Percentiles rank a stretch among this genome's conserved stretches.
Evolutionary conservation across 2,797 vertebrate genomes (phyloP).

Genomic region (Cirrhinus molitorella): DNA sequence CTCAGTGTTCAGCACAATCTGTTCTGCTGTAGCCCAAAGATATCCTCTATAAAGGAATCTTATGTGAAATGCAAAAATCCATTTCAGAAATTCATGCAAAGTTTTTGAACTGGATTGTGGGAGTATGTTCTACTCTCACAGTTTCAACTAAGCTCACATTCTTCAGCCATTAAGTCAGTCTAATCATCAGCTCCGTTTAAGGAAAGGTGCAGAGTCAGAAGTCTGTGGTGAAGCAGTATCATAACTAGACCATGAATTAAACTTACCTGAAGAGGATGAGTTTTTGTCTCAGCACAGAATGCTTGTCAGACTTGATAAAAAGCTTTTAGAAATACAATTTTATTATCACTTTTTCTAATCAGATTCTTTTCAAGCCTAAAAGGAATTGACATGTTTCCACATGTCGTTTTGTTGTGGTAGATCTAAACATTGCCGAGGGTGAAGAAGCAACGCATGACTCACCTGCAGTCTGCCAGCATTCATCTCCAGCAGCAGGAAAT

Average conservation of each 20-base stretch:
- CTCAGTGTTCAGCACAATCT: slow-evolving; percentile 36
- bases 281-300: not conserved
- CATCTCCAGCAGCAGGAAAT: slow-evolving; percentile 87
- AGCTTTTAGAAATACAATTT: not conserved
- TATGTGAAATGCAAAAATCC: slow-evolving; percentile 48
- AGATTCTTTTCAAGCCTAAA: slow-evolving; percentile 5
- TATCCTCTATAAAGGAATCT: slow-evolving; percentile 64
- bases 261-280: not conserved
- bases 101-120: slow-evolving; percentile 33
- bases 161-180: slow-evolving; percentile 62
- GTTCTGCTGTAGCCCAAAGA: slow-evolving; percentile 58
- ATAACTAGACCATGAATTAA: slow-evolving; percentile 7
- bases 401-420: not conserved
- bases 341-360: not conserved
- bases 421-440: slow-evolving; percentile 55
- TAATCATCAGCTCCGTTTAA: slow-evolving; percentile 34
- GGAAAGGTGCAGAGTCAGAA: slow-evolving; percentile 46
- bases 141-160: slow-evolving; percentile 52
- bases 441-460: slow-evolving; percentile 69
- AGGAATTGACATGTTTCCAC: slow-evolving; percentile 9
- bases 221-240: not conserved
- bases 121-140: slow-evolving; percentile 58
- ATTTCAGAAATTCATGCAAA: slow-evolving; percentile 43
- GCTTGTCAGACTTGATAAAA: not conserved
- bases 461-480: slow-evolving; percentile 84